These are phyloP conservation scores for Botrylloides violaceus DNA, from an alignment of 23 tunicate genomes.

Conservation along the genomic window DNA sequence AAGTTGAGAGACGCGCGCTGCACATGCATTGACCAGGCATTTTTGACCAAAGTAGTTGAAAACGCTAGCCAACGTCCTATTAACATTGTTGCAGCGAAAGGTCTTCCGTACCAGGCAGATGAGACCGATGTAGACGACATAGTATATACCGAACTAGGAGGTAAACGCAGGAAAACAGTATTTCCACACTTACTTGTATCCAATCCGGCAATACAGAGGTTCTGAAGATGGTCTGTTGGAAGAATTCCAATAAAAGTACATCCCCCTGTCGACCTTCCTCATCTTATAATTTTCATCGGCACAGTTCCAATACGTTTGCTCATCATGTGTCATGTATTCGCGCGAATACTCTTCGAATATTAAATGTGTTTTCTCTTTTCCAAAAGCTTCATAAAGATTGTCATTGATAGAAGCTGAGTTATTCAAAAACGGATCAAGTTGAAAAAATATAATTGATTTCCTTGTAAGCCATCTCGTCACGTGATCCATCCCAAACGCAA, in stretches of 20 bases:
- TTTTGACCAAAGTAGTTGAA: no score
- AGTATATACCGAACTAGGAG: no score
- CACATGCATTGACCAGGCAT: no score
- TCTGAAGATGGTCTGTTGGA: slow-evolving; percentile 56
- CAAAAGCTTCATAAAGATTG: neutral
- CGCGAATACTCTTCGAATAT: slow-evolving; percentile 2
- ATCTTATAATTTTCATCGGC: slow-evolving; percentile 24
- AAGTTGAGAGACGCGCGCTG: no score
- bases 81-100: no score
- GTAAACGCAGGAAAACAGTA: no score
- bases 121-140: no score
- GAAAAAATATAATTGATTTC: slow-evolving; percentile 2
- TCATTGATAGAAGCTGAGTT: neutral
- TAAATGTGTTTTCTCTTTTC: neutral
- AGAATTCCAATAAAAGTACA: slow-evolving; percentile 42
- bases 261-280: slow-evolving; percentile 38
- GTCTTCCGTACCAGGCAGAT: no score
- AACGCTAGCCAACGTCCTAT: no score
- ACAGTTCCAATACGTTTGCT: slow-evolving; percentile 27
- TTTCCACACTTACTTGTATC: slow-evolving; percentile 59
- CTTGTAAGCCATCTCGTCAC: neutral
- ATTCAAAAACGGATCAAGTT: no score
- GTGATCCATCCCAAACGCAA: neutral
- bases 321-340: neutral
- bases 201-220: slow-evolving; percentile 63